Base-by-base conservation (phyloP, 2,888 invertebrate genomes). In the Ganaspis brasiliensis region DNA sequence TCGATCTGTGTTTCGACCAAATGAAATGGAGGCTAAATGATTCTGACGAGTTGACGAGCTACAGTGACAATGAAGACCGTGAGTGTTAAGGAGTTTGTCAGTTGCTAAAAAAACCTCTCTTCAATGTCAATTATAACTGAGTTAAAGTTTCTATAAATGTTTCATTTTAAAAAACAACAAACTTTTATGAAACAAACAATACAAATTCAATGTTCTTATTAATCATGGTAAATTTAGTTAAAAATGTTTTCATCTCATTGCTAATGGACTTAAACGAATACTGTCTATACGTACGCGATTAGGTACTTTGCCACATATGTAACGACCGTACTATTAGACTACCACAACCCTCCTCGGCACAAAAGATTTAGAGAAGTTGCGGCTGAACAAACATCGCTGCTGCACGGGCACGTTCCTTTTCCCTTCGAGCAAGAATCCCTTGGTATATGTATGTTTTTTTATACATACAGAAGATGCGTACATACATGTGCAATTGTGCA, bases 351-450 rank as follows among this genome's bases (percentile, higher is more conserved):
- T 86, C 87, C 81, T 79, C 81, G 82, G 83, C 83, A 91, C 91
- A 91, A 91, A 91, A 91, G 91, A 91, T 90, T 88, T 89, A 89
- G 89, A 90, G 89, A 91, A 90, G 90, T 91, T 88, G 90, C 91
- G 91, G 91, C 91, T 91, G 91, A 91, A 91, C 88, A 91, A 91
- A 91, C 91, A 91, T 83, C 84, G 82, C 81, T 84, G 75, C 82
- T 83, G 84, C 83, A 85, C 85, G 84, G 83, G 86, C 86, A 84
- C 79, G 78, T 79, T 84, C 84, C 83, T 83, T 85, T 82, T 84
- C 75, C 77, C 78, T 77, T 76, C 72, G n/a, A 72, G 55, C 37
- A 49, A 63, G 45, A 40, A 63, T 45, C 63, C 63, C 40, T 40
- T n/a, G 24, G 40, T 6, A 24, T 61, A 35, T 61, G 10, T 37